A percentile compares a stretch with the other conserved stretches of the same genome.
phyloP scores from a whole-genome alignment of 2,113 vertebrate species.

The mouse (Mus musculus) region GRCm39 chr3:68972501-68973000 shows the following conservation, averaged over 20 bases:
- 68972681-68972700: background rate
- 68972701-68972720: background rate
- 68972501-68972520: background rate
- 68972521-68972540: background rate
- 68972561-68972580: background rate
- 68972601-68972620: background rate
- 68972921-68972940: background rate
- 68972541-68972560: background rate
- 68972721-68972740: background rate
- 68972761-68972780: background rate
- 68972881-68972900: background rate
- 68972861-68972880: background rate
- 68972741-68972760: conserved; percentile 20
- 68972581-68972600: background rate
- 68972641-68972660: conserved; percentile 33
- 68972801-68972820: background rate
- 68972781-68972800: background rate
- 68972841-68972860: background rate
- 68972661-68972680: background rate
- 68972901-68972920: background rate
- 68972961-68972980: background rate
- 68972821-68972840: background rate
- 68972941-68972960: background rate
- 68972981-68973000: background rate
- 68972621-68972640: background rate